Percentiles rank a stretch among this genome's conserved stretches.
phyloP scores from a whole-genome alignment of 2,113 vertebrate species.

The Megaleporinus macrocephalus region DNA sequence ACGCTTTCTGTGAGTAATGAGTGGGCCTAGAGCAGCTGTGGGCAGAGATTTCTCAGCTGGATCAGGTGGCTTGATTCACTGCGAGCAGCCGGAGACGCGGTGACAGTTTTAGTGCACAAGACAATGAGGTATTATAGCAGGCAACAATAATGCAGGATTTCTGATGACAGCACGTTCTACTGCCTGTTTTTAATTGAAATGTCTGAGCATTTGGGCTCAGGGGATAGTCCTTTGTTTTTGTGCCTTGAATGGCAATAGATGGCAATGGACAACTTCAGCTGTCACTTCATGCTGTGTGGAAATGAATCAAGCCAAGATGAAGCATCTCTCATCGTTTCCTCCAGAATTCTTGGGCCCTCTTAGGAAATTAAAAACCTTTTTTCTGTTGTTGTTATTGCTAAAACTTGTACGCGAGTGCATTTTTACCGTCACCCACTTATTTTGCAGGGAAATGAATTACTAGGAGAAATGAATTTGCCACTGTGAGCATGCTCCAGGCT shows the following conservation, averaged over 20 bases:
- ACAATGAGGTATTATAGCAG: background rate
- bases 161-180: background rate
- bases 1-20: conserved; percentile 21
- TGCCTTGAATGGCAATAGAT: background rate
- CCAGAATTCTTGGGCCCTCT: background rate
- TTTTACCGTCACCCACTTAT: background rate
- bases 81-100: background rate
- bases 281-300: conserved; percentile 16
- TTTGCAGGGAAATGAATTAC: conserved; percentile 19
- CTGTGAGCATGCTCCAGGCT: background rate
- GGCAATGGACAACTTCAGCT: conserved; percentile 11
- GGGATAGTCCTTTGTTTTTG: background rate
- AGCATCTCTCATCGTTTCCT: conserved; percentile 20
- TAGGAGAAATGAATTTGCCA: conserved; percentile 27
- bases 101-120: background rate
- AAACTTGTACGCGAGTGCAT: conserved; percentile 17
- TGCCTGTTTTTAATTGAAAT: background rate
- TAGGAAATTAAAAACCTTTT: conserved; percentile 46
- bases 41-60: background rate
- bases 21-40: background rate
- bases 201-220: background rate
- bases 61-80: background rate
- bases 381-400: conserved; percentile 7
- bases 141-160: background rate
- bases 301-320: conserved; percentile 8